Evolutionary conservation across 2,113 vertebrate species (phyloP).

Genomic region (Athene cunicularia): DNA sequence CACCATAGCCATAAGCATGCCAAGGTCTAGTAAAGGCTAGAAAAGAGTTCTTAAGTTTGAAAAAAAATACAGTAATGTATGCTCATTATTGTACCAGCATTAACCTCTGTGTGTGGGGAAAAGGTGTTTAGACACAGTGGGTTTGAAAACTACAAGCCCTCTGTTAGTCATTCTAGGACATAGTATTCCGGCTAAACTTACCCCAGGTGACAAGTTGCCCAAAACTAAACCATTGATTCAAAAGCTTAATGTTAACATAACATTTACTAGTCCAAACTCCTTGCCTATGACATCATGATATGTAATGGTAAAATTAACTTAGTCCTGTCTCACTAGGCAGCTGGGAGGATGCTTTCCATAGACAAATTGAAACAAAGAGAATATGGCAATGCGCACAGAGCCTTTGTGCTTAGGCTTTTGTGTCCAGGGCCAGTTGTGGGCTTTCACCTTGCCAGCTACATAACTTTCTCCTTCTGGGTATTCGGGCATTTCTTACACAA

Average conservation of each 20-base stretch:
- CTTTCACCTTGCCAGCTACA: slow-evolving; percentile 40
- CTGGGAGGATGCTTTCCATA: neutral
- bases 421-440: neutral
- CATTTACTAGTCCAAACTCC: neutral
- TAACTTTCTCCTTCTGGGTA: neutral
- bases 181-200: neutral
- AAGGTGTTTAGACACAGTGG: neutral
- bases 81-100: neutral
- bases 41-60: neutral
- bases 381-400: neutral
- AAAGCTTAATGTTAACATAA: neutral
- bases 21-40: neutral
- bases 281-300: neutral
- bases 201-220: neutral
- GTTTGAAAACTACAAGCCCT: neutral
- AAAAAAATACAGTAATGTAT: neutral
- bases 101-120: neutral
- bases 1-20: accelerated
- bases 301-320: neutral
- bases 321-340: neutral
- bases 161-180: neutral
- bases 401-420: slow-evolving; percentile 20
- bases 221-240: neutral
- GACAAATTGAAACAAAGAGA: neutral
- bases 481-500: neutral